Conservation (phyloP, 2,797 vertebrate genomes). For the Silurus lanzhouensis region DNA sequence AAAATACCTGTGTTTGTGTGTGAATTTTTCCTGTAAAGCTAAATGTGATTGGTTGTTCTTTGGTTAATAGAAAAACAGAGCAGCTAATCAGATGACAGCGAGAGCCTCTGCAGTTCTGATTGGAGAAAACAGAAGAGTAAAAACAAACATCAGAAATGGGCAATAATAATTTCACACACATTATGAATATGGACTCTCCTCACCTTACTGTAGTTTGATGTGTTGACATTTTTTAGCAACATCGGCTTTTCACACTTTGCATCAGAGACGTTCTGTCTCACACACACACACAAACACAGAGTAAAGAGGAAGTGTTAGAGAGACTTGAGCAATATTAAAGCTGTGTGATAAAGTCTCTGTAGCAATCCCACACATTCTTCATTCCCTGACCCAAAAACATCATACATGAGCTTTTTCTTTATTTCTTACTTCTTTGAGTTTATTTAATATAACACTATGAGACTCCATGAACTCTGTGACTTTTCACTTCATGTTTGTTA, state of each 20-base stretch:
- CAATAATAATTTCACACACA: background rate
- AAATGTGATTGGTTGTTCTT: constrained; percentile 35
- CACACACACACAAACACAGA: background rate
- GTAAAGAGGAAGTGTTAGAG: constrained; percentile 13
- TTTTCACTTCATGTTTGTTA: background rate
- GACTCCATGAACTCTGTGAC: background rate
- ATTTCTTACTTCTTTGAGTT: background rate
- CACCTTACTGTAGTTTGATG: constrained; percentile 32
- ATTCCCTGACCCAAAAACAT: background rate
- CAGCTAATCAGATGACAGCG: constrained; percentile 46
- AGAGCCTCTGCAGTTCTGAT: constrained; percentile 42
- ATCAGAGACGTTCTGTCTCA: constrained; percentile 26
- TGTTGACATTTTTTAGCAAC: constrained; percentile 7
- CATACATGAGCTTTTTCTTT: background rate
- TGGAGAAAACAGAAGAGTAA: background rate
- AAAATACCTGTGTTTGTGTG: constrained; percentile 33
- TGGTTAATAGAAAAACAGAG: constrained; percentile 24
- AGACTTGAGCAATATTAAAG: constrained; percentile 3
- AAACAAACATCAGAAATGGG: background rate
- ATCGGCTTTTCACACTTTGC: constrained; percentile 31
- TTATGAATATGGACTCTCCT: background rate
- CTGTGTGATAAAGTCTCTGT: background rate
- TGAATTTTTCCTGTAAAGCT: constrained; percentile 46
- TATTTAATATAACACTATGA: background rate
- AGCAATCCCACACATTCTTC: background rate